Conservation (phyloP, 2,797 vertebrate genomes). For the Apogon talboti region DNA sequence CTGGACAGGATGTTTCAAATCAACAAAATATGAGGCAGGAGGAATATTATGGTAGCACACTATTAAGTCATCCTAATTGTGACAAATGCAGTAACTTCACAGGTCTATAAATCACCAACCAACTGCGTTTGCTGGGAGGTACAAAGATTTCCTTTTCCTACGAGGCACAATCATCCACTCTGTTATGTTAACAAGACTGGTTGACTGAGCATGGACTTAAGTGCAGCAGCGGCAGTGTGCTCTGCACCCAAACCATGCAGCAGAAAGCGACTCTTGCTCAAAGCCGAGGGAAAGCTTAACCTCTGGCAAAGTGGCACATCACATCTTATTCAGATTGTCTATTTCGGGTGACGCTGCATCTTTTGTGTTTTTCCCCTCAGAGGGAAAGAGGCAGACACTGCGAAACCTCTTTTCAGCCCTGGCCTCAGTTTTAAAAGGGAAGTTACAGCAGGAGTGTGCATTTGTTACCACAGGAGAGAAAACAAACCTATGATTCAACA, state of each 20-base stretch:
- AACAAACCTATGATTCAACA: constrained; percentile 53
- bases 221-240: constrained; percentile 50
- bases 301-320: constrained; percentile 67
- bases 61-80: constrained; percentile 67
- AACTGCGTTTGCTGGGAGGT: constrained; percentile 62
- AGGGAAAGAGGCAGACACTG: constrained; percentile 14
- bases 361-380: constrained; percentile 35
- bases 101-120: constrained; percentile 71
- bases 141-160: constrained; percentile 63
- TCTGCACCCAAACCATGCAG: constrained; percentile 36
- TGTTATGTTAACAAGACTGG: constrained; percentile 72
- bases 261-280: constrained; percentile 46
- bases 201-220: constrained; percentile 70
- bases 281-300: constrained; percentile 63
- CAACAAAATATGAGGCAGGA: constrained; percentile 50
- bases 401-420: constrained; percentile 43
- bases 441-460: constrained; percentile 41
- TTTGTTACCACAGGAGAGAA: constrained; percentile 65
- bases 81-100: constrained; percentile 67
- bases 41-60: constrained; percentile 39
- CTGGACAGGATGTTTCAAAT: constrained; percentile 42
- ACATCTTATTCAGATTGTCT: constrained; percentile 66
- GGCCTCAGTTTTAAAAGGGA: constrained; percentile 36
- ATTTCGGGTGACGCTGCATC: constrained; percentile 62
- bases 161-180: constrained; percentile 69